Conservation (phyloP, 2,888 invertebrate genomes). For the Rhagophthalmus giganteus region DNA sequence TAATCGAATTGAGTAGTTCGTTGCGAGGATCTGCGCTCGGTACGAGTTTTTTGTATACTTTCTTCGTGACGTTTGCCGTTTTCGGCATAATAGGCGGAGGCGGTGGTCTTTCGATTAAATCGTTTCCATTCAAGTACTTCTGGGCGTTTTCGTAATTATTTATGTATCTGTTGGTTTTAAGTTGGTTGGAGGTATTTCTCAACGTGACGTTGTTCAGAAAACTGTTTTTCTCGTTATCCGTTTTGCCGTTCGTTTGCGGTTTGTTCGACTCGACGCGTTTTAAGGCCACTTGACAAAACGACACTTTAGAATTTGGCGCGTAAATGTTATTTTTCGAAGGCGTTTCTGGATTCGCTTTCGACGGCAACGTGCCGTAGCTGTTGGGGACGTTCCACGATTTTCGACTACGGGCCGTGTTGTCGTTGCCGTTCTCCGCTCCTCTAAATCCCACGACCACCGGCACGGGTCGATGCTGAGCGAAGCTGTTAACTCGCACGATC, state of each 20-base stretch:
- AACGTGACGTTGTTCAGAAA: conserved; percentile 37
- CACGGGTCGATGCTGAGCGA: conserved; percentile 36
- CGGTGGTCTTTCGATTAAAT: conserved; percentile 38
- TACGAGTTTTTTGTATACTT: conserved; percentile 31
- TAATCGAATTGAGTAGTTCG: conserved; percentile 70
- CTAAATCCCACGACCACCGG: conserved; percentile 54
- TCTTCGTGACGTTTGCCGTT: conserved; percentile 38
- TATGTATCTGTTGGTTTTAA: conserved; percentile 12
- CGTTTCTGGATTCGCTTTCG: conserved; percentile 32
- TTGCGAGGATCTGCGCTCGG: conserved; percentile 62
- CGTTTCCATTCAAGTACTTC: conserved; percentile 6
- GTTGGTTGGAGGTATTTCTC: conserved; percentile 27
- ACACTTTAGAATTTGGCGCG: conserved; percentile 40
- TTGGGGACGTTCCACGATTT: conserved; percentile 41
- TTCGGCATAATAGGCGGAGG: conserved; percentile 50
- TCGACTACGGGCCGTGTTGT: conserved; percentile 31
- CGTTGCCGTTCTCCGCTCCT: conserved; percentile 25
- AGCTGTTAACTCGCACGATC: conserved; percentile 44
- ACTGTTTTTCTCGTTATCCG: conserved; percentile 8
- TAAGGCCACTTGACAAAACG: conserved; percentile 57
- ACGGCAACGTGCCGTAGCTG: conserved; percentile 41
- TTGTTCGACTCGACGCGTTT: conserved; percentile 56
- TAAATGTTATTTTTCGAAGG: conserved; percentile 15
- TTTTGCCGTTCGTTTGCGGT: conserved; percentile 16
- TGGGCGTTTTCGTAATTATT: not conserved